These are phyloP conservation scores for Anorthoa munda DNA, from an alignment of 2,888 invertebrate species.

Conservation along the genomic window DNA sequence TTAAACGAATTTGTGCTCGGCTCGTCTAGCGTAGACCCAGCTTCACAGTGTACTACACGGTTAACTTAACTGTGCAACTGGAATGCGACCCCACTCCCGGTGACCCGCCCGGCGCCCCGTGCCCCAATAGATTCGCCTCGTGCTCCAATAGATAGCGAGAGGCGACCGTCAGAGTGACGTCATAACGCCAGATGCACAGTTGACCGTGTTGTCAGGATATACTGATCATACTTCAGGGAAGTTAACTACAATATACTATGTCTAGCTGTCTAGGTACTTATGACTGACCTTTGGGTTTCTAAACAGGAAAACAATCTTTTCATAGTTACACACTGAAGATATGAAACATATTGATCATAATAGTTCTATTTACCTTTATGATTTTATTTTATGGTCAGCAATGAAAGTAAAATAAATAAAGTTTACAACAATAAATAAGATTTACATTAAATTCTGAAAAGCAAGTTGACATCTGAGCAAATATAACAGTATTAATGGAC, in stretches of 20 bases:
- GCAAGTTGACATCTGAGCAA: background rate
- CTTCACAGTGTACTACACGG: no score
- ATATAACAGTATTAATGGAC: background rate
- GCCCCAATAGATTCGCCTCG: no score
- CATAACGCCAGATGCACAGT: no score
- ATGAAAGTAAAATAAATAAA: background rate
- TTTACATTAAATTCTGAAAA: background rate
- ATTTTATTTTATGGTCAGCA: background rate
- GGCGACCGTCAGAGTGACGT: no score
- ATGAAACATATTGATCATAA: background rate
- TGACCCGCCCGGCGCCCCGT: no score
- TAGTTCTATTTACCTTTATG: background rate
- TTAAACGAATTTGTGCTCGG: no score
- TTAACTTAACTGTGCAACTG: background rate
- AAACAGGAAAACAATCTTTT: constrained; percentile 17
- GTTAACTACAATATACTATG: background rate
- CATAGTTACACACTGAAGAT: constrained; percentile 1
- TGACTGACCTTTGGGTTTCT: no score
- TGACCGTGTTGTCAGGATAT: no score
- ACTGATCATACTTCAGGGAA: background rate
- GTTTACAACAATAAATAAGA: background rate
- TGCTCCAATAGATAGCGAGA: no score
- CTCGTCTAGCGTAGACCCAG: no score
- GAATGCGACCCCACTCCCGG: no score
- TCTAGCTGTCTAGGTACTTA: background rate